Evolutionary conservation across 2,888 invertebrate species (phyloP).

Genomic region (Morpho achilles): DNA sequence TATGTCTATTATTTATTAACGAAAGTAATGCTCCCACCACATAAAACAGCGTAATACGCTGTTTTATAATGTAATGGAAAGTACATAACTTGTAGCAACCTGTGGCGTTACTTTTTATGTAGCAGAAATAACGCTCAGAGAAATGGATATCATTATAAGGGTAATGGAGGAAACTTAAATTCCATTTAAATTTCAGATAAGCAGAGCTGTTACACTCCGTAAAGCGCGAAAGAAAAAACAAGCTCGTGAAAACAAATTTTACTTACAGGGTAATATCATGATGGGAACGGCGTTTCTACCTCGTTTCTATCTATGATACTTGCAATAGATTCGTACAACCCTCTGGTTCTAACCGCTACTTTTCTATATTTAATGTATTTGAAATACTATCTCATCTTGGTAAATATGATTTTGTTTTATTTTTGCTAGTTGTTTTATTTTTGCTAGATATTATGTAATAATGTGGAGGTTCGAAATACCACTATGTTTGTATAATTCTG

Average conservation of each 20-base stretch:
- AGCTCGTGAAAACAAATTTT: slow-evolving; percentile 66
- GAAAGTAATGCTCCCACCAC: no score
- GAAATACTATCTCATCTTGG: slow-evolving; percentile 26
- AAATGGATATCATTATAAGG: slow-evolving; percentile 26
- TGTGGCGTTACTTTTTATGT: slow-evolving; percentile 21
- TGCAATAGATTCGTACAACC: slow-evolving; percentile 52
- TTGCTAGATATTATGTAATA: not conserved
- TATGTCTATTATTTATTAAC: no score
- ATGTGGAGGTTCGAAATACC: no score
- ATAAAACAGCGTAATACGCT: no score
- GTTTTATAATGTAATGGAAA: not conserved
- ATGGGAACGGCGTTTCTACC: slow-evolving; percentile 57
- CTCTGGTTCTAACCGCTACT: slow-evolving; percentile 52
- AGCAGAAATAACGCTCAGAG: slow-evolving; percentile 19
- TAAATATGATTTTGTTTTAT: slow-evolving; percentile 35
- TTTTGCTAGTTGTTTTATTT: slow-evolving; percentile 30
- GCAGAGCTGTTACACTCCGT: slow-evolving; percentile 43
- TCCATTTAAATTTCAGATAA: slow-evolving; percentile 29
- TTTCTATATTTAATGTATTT: slow-evolving; percentile 45
- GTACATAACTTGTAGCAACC: slow-evolving; percentile 18
- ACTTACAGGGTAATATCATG: slow-evolving; percentile 74
- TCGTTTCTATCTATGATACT: slow-evolving; percentile 43
- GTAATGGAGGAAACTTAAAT: slow-evolving; percentile 27
- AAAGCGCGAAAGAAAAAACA: slow-evolving; percentile 49
- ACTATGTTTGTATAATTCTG: no score